These are phyloP conservation scores for Trochalopteron elliotii DNA, from an alignment of 2,113 vertebrate species.

Conservation along the genomic window DNA sequence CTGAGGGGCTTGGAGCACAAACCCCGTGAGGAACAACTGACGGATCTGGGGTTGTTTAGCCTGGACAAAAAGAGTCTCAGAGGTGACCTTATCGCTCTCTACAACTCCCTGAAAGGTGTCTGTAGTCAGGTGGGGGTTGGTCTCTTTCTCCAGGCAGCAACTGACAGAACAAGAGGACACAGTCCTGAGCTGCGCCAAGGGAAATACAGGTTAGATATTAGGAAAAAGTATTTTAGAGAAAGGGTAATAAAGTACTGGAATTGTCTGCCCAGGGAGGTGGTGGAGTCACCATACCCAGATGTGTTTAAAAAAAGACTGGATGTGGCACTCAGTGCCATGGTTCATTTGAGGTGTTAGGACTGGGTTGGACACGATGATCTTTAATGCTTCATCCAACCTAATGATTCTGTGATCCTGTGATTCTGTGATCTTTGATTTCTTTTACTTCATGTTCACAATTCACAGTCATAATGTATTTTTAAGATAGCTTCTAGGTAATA, in stretches of 20 bases:
- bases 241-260: neutral
- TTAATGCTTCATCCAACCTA: neutral
- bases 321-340: accelerated
- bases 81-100: neutral
- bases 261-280: accelerated
- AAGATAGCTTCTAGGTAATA: neutral
- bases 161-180: accelerated
- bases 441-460: neutral
- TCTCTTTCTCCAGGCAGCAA: neutral
- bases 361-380: neutral
- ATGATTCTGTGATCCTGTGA: neutral
- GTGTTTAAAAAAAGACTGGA: neutral
- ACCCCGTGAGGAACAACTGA: accelerated
- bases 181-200: accelerated
- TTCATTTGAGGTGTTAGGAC: too few species aligned
- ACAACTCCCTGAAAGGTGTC: accelerated
- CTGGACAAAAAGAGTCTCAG: neutral
- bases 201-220: neutral
- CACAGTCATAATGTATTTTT: neutral
- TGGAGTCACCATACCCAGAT: neutral
- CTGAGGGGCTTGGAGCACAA: neutral
- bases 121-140: neutral
- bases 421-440: neutral
- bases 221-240: accelerated
- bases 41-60: neutral